phyloP scores from a whole-genome alignment of 2,888 invertebrate genomes.

The Malthinus flaveolus region DNA sequence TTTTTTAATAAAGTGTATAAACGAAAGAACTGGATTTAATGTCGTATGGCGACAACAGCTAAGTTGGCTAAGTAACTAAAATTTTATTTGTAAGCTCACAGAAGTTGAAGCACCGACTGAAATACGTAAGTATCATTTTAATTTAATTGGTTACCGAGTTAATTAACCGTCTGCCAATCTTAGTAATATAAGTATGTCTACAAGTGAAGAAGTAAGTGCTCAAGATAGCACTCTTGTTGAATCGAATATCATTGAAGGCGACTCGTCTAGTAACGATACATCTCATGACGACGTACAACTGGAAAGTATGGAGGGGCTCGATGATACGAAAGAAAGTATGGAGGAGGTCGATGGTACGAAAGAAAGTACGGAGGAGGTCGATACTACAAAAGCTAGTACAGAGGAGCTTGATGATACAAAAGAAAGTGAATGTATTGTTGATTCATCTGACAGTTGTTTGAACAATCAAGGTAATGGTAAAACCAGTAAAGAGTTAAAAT shows the following conservation, averaged over 20 bases:
- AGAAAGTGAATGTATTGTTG: background rate
- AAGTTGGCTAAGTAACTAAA: too few species aligned
- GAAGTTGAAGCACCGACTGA: too few species aligned
- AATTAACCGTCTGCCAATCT: too few species aligned
- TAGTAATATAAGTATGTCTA: too few species aligned
- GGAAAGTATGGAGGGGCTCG: background rate
- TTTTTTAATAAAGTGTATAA: slow-evolving; percentile 7
- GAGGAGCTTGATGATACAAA: background rate
- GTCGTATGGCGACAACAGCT: slow-evolving; percentile 1
- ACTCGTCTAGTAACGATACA: too few species aligned
- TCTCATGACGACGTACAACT: too few species aligned
- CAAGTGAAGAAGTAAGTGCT: too few species aligned
- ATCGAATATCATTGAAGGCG: too few species aligned
- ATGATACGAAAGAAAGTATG: background rate
- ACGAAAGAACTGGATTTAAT: background rate
- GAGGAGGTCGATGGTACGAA: background rate
- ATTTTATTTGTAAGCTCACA: too few species aligned
- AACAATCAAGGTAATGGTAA: background rate
- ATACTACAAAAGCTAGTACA: background rate
- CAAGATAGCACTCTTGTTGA: too few species aligned
- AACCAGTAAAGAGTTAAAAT: slow-evolving; percentile 60
- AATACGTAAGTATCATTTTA: too few species aligned
- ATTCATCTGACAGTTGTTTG: background rate
- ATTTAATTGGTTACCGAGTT: too few species aligned
- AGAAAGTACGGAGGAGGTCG: background rate